Base-by-base conservation (phyloP, 2,113 vertebrate species). In the Lophotis ruficrista region DNA sequence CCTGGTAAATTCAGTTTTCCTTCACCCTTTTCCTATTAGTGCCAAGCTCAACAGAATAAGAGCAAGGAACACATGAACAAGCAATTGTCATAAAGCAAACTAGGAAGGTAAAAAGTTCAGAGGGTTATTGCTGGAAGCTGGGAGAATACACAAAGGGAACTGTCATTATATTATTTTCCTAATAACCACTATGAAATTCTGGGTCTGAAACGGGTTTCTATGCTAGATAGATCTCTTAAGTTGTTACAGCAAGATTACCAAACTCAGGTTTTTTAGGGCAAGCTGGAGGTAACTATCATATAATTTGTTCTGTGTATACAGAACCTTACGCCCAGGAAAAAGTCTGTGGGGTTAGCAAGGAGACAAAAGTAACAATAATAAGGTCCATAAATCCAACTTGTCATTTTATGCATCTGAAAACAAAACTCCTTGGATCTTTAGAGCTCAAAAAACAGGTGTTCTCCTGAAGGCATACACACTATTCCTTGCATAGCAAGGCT, bases 31-130 rank as follows among this genome's bases (percentile, higher is more conserved):
- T 93, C 77, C 48, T 72, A 91, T 22, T 27, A 71, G 7, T 87
- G 60, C 72, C 86, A 89, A 79, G 30, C 69, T 90, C 80, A 93
- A 91, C 72, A 93, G 81, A 94, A 17, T 69, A 75, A 65, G 23
- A 84, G 50, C 83, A 94, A 83, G 48, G 68, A 92, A 61, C 51
- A 69, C 50, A 95, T 43, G 94, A 93, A 91, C 38, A 75, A 90
- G 68, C 18, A 94, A 86, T 80, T 80, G 62, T 82, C 54, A 87
- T 86, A 68, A 90, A 70, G 56, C 5, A 14, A 95, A 89, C 12
- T 64, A 96, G 94, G 91, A 96, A 96, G 93, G 86, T 93, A 91
- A 95, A 93, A 96, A 96, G 90, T 96, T 96, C 94, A 96, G 85
- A 83, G 30, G 69, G 88, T 96, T 95, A 73, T 70, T 93, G 89